These are phyloP conservation scores for Raphicerus campestris DNA, from an alignment of 2,113 vertebrate species.

Conservation along the genomic window DNA sequence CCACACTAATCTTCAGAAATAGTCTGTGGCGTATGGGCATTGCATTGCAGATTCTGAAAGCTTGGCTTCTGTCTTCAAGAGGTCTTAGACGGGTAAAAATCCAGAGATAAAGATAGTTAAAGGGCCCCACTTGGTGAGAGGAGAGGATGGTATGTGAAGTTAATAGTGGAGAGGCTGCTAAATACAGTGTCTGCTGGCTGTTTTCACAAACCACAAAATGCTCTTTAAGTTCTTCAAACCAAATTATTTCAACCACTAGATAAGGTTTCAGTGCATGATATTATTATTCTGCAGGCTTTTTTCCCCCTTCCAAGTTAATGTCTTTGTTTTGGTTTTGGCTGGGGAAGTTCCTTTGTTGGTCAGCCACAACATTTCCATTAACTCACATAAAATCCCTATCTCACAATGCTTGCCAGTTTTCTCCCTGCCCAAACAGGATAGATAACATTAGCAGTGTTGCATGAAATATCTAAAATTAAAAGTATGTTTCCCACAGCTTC, in stretches of 20 bases:
- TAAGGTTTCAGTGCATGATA: slow-evolving; percentile 52
- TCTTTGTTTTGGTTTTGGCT: slow-evolving; percentile 69
- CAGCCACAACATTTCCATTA: slow-evolving; percentile 67
- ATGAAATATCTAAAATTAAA: slow-evolving; percentile 55
- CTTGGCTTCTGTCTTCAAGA: background rate
- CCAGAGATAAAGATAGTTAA: background rate
- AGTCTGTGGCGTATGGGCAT: background rate
- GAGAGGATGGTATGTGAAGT: background rate
- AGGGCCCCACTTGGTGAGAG: background rate
- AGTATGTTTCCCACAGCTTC: slow-evolving; percentile 40
- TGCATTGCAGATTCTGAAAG: background rate
- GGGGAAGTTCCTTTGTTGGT: slow-evolving; percentile 63
- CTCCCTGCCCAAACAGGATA: slow-evolving; percentile 33
- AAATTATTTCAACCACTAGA: slow-evolving; percentile 42
- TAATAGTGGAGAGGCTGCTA: background rate
- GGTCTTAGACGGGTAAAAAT: background rate
- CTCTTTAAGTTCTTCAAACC: slow-evolving; percentile 55
- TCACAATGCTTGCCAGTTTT: slow-evolving; percentile 27
- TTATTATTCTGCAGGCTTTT: slow-evolving; percentile 23
- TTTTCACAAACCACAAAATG: slow-evolving; percentile 44
- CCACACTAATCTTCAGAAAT: background rate
- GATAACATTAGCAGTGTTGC: slow-evolving; percentile 64
- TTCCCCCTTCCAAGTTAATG: slow-evolving; percentile 54
- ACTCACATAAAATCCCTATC: slow-evolving; percentile 45
- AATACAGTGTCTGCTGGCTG: slow-evolving; percentile 4